Conservation (phyloP, 2,888 invertebrate species). For the Syrista parreyssii region DNA sequence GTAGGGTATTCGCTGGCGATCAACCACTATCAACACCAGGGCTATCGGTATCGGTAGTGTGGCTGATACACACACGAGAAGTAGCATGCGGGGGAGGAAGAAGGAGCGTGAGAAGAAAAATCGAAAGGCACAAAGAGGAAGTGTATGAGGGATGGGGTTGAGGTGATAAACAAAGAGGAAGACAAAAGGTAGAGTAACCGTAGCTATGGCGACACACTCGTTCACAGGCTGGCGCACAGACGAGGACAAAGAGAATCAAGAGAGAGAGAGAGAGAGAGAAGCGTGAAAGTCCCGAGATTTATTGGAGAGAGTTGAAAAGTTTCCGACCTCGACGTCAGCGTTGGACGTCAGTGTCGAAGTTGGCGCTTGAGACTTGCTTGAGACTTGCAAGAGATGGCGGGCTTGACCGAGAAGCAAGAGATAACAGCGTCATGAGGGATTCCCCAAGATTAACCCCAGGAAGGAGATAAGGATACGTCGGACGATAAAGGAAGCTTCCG, state of each 20-base stretch:
- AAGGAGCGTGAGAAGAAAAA: conserved; percentile 11
- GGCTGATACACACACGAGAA: background rate
- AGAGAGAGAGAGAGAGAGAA: conserved; percentile 17
- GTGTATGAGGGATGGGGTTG: background rate
- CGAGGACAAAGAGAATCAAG: conserved; percentile 17
- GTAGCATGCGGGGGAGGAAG: conserved; percentile 15
- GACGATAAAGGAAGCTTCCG: conserved; percentile 11
- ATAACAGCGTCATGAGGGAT: conserved; percentile 48
- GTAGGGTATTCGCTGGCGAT: background rate
- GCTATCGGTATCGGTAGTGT: background rate
- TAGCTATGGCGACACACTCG: background rate
- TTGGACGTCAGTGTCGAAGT: conserved; percentile 25
- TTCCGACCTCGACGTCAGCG: conserved; percentile 29
- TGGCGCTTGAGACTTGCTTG: conserved; percentile 21
- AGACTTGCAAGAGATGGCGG: conserved; percentile 17
- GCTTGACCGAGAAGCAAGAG: conserved; percentile 35
- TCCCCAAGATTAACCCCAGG: conserved; percentile 47
- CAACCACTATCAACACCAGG: background rate
- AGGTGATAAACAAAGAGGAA: conserved; percentile 15
- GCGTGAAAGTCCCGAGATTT: conserved; percentile 45
- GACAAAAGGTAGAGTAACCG: conserved; percentile 20
- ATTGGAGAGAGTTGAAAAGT: conserved; percentile 55
- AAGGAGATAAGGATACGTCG: conserved; percentile 17
- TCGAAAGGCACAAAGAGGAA: background rate
- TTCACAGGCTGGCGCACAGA: background rate